These are phyloP conservation scores for Thinocorus orbignyianus DNA, from an alignment of 2,113 vertebrate species.

Conservation along the genomic window DNA sequence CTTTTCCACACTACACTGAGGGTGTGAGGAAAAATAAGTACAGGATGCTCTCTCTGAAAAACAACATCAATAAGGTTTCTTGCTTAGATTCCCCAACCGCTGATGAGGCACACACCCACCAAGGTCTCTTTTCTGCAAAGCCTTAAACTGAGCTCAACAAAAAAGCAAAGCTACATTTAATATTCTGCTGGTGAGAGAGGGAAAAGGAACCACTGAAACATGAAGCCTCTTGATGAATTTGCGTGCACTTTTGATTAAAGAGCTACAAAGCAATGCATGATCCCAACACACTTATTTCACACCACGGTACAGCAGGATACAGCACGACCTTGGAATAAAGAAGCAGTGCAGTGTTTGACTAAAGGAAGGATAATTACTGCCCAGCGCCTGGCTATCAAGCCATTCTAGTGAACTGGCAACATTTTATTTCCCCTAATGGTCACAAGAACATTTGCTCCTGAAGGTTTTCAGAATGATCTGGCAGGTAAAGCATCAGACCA, in stretches of 20 bases:
- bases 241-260: not conserved
- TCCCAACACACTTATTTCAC: not conserved
- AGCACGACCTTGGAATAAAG: not conserved
- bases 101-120: accelerated
- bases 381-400: not conserved
- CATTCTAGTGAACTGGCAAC: conserved; percentile 24
- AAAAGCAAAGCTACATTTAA: not conserved
- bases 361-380: conserved; percentile 18
- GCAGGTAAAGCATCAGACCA: conserved; percentile 24
- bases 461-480: conserved; percentile 43
- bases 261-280: not conserved
- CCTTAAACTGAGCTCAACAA: not conserved
- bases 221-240: not conserved
- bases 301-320: not conserved
- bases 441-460: conserved; percentile 47
- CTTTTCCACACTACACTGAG: not conserved
- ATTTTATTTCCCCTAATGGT: conserved; percentile 18
- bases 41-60: not conserved
- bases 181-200: not conserved
- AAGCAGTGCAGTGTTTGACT: not conserved
- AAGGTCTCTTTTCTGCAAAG: not conserved
- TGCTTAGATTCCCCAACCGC: not conserved
- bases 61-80: not conserved
- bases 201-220: not conserved
- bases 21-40: not conserved